A percentile compares a stretch with the other conserved stretches of the same genome.
Conservation (phyloP, 2,797 vertebrate species). For the Tragopan temminckii region DNA sequence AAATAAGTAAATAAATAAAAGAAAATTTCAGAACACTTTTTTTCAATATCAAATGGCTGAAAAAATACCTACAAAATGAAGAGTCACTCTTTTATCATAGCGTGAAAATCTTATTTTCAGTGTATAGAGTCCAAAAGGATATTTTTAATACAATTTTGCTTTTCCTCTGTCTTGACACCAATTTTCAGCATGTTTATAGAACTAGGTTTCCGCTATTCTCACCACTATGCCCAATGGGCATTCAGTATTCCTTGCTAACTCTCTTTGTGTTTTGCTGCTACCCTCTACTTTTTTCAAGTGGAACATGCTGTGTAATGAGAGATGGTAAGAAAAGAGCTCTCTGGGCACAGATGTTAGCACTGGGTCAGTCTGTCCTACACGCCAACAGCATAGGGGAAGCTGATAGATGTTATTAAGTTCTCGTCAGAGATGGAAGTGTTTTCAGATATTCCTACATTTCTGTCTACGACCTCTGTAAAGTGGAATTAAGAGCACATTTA, state of each 20-base stretch:
- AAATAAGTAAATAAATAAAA: background rate
- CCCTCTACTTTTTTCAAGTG: background rate
- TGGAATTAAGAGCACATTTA: background rate
- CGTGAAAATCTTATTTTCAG: background rate
- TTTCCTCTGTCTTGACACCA: background rate
- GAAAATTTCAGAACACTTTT: background rate
- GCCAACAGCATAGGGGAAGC: background rate
- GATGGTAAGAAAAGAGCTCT: background rate
- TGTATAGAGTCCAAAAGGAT: background rate
- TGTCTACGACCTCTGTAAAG: background rate
- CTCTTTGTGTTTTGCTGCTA: background rate
- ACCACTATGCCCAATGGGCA: background rate
- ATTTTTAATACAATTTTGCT: background rate
- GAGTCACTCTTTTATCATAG: background rate
- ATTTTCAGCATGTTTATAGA: background rate
- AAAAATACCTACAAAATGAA: background rate
- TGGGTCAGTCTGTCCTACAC: background rate
- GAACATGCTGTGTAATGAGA: background rate
- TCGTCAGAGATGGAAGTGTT: background rate
- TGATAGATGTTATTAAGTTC: background rate
- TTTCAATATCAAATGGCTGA: background rate
- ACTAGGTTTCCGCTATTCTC: background rate
- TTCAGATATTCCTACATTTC: background rate
- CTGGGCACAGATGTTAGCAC: background rate
- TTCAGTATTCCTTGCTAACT: background rate